Base-by-base conservation (phyloP, 2,797 vertebrate genomes). In the Notolabrus celidotus region DNA sequence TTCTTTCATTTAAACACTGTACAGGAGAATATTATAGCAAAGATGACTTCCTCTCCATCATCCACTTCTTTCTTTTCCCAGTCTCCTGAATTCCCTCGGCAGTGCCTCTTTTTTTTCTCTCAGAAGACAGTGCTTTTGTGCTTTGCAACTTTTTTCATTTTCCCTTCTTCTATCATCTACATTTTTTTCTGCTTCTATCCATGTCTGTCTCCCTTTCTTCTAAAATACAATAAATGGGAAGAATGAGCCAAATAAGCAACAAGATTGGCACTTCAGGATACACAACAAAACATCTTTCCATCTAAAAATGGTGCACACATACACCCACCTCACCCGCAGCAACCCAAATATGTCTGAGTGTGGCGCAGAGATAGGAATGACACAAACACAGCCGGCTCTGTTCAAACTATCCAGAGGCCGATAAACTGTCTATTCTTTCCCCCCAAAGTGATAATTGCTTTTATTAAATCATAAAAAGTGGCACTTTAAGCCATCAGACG, bases 391-490 rank as follows among this genome's bases (percentile, higher is more conserved):
- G 10, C 4, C 1, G n/a, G 67, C 70, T 74, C 77, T 66, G 69
- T 82, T 70, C 60, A 65, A 82, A 67, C 67, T 51, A 67, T 51
- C 58, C 51, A 1, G 70, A 52, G 68, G 47, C 56, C 19, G 43
- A 86, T 82, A 79, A 74, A 79, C 67, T 10, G 14, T 71, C 60
- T 64, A 55, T 72, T 67, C 41, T 47, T 25, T 10, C 19, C 33
- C 51, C 45, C 25, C 29, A 59, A 57, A 49, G 66, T 71, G 57
- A 80, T 77, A 74, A 83, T 82, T 77, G 54, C 64, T 55, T 75
- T 49, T 64, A 85, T 79, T 73, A 84, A 83, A 86, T 85, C 71
- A 80, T 31, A 63, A 47, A 79, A 74, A 71, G 27, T 56, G 77
- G 20, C 63, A 64, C 55, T 78, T 84, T 59, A 52, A 75, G 61